These are phyloP conservation scores for Turritopsis rubra DNA, from an alignment of 30 jellyfish, hydroid and myxozoan genomes.

Conservation along the genomic window DNA sequence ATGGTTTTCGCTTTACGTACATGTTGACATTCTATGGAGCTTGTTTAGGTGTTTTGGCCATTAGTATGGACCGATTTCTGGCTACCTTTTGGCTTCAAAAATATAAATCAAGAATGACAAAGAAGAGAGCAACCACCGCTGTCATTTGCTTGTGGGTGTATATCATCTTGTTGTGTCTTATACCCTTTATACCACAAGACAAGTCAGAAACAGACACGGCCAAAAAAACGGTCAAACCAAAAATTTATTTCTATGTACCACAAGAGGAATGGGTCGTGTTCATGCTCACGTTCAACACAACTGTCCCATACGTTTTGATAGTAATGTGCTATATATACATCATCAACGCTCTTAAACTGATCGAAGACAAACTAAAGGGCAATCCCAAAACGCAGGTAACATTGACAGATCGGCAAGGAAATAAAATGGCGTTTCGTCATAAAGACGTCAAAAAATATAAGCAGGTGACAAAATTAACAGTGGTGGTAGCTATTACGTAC, in stretches of 20 bases:
- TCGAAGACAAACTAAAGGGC: neutral
- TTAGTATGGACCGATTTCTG: constrained; percentile 64
- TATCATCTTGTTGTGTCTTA: constrained; percentile 42
- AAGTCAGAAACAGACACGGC: neutral
- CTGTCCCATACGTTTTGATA: constrained; percentile 60
- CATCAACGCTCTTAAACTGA: constrained; percentile 8
- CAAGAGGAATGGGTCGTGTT: constrained; percentile 58
- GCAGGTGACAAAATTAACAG: constrained; percentile 50
- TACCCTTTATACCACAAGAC: constrained; percentile 58
- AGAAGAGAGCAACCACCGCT: constrained; percentile 28
- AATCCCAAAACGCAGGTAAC: neutral
- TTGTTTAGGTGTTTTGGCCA: constrained; percentile 45
- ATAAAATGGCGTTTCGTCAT: neutral
- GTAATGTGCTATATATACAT: constrained; percentile 37
- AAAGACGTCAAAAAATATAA: constrained; percentile 28
- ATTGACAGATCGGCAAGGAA: neutral
- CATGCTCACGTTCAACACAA: constrained; percentile 64
- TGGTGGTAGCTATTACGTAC: constrained; percentile 34
- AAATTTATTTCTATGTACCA: constrained; percentile 36
- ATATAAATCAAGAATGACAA: constrained; percentile 55
- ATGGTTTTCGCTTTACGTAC: constrained; percentile 69
- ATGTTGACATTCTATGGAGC: constrained; percentile 68
- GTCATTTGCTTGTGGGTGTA: constrained; percentile 50
- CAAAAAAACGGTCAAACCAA: constrained; percentile 1
- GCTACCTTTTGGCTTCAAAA: constrained; percentile 48